Conservation (phyloP, 2,797 vertebrate genomes). For the Antennarius maculatus region DNA sequence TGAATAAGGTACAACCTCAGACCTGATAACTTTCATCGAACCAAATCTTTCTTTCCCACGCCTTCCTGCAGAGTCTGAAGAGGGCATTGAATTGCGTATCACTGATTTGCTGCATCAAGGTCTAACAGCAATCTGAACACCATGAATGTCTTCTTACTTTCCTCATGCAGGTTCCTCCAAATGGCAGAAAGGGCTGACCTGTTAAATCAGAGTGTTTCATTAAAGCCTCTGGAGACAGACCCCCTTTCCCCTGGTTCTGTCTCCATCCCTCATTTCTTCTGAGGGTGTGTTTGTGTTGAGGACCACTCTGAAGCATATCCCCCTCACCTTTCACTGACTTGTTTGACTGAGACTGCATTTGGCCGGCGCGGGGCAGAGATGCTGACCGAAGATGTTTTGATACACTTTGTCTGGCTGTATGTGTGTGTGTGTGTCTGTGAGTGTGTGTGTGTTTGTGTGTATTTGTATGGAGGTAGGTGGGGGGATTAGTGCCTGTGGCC, state of each 20-base stretch:
- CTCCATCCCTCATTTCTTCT: slow-evolving; percentile 37
- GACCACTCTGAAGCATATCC: slow-evolving; percentile 30
- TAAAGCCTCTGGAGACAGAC: slow-evolving; percentile 46
- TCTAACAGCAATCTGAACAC: slow-evolving; percentile 2
- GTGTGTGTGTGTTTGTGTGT: slow-evolving; percentile 26
- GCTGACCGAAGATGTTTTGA: slow-evolving; percentile 7
- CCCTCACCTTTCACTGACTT: slow-evolving; percentile 43
- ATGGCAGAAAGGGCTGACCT: slow-evolving; percentile 28
- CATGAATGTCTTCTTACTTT: slow-evolving; percentile 19
- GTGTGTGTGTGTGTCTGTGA: slow-evolving; percentile 25
- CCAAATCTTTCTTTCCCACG: not conserved
- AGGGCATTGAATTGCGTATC: slow-evolving; percentile 11
- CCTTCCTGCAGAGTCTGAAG: slow-evolving; percentile 12
- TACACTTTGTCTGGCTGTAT: slow-evolving; percentile 10
- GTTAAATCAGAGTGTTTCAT: slow-evolving; percentile 53
- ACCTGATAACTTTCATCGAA: not conserved
- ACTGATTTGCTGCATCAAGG: slow-evolving; percentile 7
- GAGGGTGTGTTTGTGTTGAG: slow-evolving; percentile 20
- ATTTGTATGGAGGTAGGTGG: slow-evolving; percentile 39
- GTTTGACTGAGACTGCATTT: slow-evolving; percentile 41
- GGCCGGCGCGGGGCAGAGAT: slow-evolving; percentile 24
- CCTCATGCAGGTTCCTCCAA: slow-evolving; percentile 15
- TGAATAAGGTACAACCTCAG: not conserved
- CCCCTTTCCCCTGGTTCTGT: slow-evolving; percentile 35
- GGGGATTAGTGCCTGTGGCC: slow-evolving; percentile 68